A percentile compares a stretch with the other conserved stretches of the same genome.
Evolutionary conservation across 92 coral and sea anemone species (phyloP).

Genomic region (Paragorgia papillata): DNA sequence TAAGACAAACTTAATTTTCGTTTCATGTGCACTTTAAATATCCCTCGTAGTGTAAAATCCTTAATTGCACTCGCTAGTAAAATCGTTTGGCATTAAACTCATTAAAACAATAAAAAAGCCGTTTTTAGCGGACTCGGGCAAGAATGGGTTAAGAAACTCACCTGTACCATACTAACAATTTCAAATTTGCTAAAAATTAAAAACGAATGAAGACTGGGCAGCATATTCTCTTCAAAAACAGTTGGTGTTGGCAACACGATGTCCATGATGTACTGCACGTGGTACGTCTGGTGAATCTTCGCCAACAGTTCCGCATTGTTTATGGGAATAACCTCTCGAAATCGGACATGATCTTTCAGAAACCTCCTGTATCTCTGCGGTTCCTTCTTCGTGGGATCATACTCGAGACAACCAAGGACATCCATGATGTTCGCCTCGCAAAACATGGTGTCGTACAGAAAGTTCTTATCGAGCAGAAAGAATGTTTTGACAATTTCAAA

Average conservation of each 20-base stretch:
- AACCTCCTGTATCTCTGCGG: conserved; percentile 84
- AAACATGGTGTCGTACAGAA: conserved; percentile 86
- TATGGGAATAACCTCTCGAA: conserved; percentile 92
- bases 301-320: conserved; percentile 84
- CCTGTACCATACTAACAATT: conserved; percentile 96
- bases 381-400: conserved; percentile 75
- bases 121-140: too few relatives aligned
- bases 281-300: conserved; percentile 94
- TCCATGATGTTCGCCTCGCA: conserved; percentile 84
- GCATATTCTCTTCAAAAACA: conserved; percentile 92
- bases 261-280: conserved; percentile 94
- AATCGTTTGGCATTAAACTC: too few relatives aligned
- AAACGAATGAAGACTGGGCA: conserved; percentile 86
- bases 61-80: too few relatives aligned
- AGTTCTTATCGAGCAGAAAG: conserved; percentile 93
- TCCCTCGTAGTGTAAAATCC: too few relatives aligned
- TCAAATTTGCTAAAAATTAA: conserved; percentile 98
- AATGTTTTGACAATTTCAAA: conserved; percentile 94
- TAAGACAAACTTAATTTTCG: too few relatives aligned
- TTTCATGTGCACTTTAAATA: too few relatives aligned
- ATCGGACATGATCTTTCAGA: conserved; percentile 86
- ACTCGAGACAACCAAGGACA: conserved; percentile 93
- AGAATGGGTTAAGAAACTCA: too few relatives aligned
- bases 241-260: conserved; percentile 95
- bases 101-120: too few relatives aligned